A percentile compares a stretch with the other conserved stretches of the same genome.
Evolutionary conservation across 2,888 invertebrate species (phyloP).

Genomic region (Didymodactylos carnosus): DNA sequence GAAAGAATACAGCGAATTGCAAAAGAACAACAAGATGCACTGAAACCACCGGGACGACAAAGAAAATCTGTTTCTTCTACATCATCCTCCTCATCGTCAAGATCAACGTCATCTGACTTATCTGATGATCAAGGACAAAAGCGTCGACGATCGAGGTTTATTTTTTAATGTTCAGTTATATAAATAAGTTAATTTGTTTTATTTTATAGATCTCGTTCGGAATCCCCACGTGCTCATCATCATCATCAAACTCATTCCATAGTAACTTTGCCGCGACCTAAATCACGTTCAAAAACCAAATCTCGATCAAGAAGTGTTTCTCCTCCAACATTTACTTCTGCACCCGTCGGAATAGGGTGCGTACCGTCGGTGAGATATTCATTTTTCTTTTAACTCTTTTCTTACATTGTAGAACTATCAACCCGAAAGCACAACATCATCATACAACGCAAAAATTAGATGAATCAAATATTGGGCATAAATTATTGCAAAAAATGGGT

Average conservation of each 20-base stretch:
- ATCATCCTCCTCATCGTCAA: not conserved
- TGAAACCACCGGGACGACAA: constrained; percentile 20
- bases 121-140: not conserved
- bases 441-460: constrained; percentile 14
- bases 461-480: constrained; percentile 67
- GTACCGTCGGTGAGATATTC: constrained; percentile 10
- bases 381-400: constrained; percentile 33
- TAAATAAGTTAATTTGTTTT: not conserved
- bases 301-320: constrained; percentile 17
- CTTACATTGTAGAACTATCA: constrained; percentile 16
- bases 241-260: no score
- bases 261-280: no score
- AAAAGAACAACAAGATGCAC: constrained; percentile 47
- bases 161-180: not conserved
- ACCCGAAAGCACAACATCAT: constrained; percentile 28
- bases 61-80: not conserved
- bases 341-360: no score
- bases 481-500: constrained; percentile 84
- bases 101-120: not conserved
- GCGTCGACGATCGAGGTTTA: not conserved
- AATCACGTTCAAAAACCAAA: not conserved
- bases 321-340: constrained; percentile 14
- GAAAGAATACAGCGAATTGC: constrained; percentile 36
- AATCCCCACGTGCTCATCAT: constrained; percentile 35
- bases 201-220: constrained; percentile 29